phyloP scores from a whole-genome alignment of 2,113 vertebrate genomes.

The Melanerpes aurifrons region DNA sequence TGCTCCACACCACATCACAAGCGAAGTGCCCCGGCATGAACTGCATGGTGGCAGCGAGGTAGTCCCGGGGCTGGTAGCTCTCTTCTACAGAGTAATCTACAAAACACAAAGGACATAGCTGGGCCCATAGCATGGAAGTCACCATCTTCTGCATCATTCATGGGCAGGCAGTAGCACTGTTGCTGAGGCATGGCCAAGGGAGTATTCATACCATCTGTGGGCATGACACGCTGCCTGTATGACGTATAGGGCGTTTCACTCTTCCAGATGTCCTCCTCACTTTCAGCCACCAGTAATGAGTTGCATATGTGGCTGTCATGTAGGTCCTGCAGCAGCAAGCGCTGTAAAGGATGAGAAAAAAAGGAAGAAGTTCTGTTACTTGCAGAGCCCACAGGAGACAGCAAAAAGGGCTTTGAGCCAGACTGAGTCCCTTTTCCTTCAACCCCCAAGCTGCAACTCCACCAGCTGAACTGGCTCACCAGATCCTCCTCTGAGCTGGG shows the following conservation, averaged over 20 bases:
- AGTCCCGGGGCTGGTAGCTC: slow-evolving; percentile 92
- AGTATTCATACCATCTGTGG: slow-evolving; percentile 83
- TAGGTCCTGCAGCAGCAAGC: slow-evolving; percentile 93
- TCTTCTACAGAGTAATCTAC: slow-evolving; percentile 93
- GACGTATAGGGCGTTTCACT: slow-evolving; percentile 87
- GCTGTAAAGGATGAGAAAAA: slow-evolving; percentile 72
- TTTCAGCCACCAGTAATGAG: slow-evolving; percentile 95
- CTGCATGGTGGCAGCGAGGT: slow-evolving; percentile 97
- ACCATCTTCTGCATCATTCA: not conserved
- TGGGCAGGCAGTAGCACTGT: not conserved
- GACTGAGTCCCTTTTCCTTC: not conserved
- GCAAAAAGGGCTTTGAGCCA: not conserved
- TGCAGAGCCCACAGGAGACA: not conserved
- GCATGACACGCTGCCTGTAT: slow-evolving; percentile 80
- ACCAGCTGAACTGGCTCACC: not conserved
- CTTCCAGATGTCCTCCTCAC: slow-evolving; percentile 98
- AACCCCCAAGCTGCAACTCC: not conserved
- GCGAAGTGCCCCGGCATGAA: slow-evolving; percentile 97
- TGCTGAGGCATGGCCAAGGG: not conserved
- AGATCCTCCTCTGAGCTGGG: not conserved
- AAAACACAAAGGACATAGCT: not conserved
- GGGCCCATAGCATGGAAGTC: not conserved
- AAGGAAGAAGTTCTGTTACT: not conserved
- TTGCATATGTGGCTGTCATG: slow-evolving; percentile 96
- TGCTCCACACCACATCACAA: slow-evolving; percentile 95